These are phyloP conservation scores for Patiria miniata DNA, from an alignment of 35 echinoderm and acorn worm genomes.

Conservation along the genomic window DNA sequence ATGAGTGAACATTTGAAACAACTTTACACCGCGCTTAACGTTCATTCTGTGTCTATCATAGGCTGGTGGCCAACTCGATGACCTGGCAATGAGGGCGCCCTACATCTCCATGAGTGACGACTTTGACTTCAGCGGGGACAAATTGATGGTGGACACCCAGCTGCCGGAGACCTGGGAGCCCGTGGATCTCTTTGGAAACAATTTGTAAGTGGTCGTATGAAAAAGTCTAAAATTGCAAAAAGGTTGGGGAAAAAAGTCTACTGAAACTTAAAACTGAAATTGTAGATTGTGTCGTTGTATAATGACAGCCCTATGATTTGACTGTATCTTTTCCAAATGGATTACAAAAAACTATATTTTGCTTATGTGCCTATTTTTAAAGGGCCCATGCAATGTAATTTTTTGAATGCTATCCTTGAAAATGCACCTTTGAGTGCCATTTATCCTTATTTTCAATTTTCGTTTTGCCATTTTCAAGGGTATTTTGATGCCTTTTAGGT, in stretches of 20 bases:
- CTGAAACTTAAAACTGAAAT: neutral
- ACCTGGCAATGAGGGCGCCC: constrained; percentile 56
- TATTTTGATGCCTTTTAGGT: no score
- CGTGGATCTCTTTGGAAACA: constrained; percentile 54
- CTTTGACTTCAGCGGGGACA: constrained; percentile 67
- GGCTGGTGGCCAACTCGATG: constrained; percentile 26
- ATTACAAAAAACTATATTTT: no score
- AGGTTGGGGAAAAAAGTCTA: neutral
- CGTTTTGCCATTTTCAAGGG: no score
- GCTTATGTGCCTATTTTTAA: no score
- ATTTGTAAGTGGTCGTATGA: constrained; percentile 23
- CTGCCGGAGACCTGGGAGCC: constrained; percentile 59
- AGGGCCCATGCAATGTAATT: no score
- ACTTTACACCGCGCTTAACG: no score
- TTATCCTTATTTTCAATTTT: no score
- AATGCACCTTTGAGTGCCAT: no score
- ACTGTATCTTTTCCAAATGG: no score
- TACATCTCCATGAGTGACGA: constrained; percentile 89
- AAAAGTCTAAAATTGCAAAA: neutral
- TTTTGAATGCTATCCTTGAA: no score
- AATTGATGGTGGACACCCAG: constrained; percentile 9
- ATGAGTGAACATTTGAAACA: neutral
- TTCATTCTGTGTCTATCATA: no score
- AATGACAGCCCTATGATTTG: neutral
- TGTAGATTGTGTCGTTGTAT: neutral